phyloP scores from a whole-genome alignment of 92 coral and sea anemone species.

The Epizoanthus scotinus region DNA sequence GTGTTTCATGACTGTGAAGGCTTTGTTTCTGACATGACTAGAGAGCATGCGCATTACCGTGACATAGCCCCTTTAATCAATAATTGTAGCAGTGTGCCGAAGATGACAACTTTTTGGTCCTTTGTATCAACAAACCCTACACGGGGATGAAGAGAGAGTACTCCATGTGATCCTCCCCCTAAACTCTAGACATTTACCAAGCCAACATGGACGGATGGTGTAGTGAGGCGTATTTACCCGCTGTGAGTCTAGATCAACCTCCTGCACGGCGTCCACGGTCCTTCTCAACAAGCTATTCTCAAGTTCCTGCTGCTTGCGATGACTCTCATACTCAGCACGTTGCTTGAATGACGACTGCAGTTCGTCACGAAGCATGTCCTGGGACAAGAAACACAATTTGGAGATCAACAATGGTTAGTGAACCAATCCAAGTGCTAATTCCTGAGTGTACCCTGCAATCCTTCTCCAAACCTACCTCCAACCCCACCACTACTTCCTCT shows the following conservation, averaged over 20 bases:
- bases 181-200: not conserved
- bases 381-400: not conserved
- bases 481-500: not conserved
- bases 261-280: constrained; percentile 80
- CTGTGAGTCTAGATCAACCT: constrained; percentile 78
- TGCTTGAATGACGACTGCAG: constrained; percentile 88
- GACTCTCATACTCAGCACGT: constrained; percentile 74
- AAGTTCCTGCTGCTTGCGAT: constrained; percentile 88
- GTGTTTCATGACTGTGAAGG: no score
- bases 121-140: no score
- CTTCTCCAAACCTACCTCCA: not conserved
- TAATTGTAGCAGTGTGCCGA: no score
- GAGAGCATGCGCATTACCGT: no score
- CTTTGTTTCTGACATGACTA: no score
- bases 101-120: no score
- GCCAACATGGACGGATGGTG: no score
- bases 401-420: no score
- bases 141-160: no score
- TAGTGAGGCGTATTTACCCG: constrained; percentile 56
- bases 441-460: not conserved
- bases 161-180: not conserved
- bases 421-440: no score
- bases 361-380: constrained; percentile 90
- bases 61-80: no score
- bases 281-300: constrained; percentile 85